Percentiles rank a stretch among this genome's conserved stretches.
These are phyloP conservation scores for Patiria pectinifera DNA, from an alignment of 53 echinoderm and acorn worm genomes.

Conservation along the genomic window DNA sequence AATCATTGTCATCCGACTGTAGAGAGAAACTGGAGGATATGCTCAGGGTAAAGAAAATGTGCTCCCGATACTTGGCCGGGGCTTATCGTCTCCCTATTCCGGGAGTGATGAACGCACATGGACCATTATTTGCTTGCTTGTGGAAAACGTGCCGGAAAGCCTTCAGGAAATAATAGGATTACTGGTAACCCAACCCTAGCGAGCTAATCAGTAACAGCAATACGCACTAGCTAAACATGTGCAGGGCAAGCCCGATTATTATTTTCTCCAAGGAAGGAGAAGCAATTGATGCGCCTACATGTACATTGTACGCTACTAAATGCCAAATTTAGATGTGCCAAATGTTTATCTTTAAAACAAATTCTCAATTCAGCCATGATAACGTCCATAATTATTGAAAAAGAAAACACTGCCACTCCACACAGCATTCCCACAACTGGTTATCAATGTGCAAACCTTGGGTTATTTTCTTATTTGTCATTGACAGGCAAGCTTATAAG, in stretches of 20 bases:
- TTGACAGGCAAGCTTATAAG: no score
- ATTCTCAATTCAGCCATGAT: no score
- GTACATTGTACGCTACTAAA: neutral
- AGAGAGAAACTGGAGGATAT: conserved; percentile 11
- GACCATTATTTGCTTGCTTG: neutral
- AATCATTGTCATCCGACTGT: conserved; percentile 31
- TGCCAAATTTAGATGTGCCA: neutral
- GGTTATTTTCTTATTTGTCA: no score
- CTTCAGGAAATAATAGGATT: conserved; percentile 32
- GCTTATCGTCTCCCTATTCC: neutral
- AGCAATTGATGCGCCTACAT: neutral
- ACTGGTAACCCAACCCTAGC: neutral
- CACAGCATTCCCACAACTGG: no score
- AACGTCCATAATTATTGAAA: no score
- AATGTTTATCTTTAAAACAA: no score
- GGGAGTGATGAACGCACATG: neutral
- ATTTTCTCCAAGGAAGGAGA: neutral
- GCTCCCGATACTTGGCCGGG: neutral
- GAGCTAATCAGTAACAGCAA: neutral
- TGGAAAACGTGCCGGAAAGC: neutral
- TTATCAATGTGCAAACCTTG: no score
- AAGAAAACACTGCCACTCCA: no score
- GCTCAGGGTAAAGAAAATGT: neutral
- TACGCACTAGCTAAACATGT: neutral
- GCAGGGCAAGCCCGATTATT: neutral